Evolutionary conservation across 2,888 invertebrate genomes (phyloP).

Genomic region (Tillus elongatus): DNA sequence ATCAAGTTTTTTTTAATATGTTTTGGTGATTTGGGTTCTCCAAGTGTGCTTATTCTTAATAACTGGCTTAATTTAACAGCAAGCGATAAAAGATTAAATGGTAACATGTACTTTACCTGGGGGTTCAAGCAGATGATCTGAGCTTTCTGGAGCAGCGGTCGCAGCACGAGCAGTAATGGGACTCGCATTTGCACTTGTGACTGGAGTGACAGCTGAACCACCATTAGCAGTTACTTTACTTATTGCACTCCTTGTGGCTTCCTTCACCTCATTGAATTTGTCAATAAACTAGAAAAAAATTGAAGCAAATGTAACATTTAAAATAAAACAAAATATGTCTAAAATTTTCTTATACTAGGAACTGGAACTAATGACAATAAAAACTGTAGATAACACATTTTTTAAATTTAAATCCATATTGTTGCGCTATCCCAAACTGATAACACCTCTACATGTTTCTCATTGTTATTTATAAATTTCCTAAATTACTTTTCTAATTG

Average conservation of each 20-base stretch:
- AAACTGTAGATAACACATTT: background rate
- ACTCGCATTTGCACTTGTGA: constrained; percentile 80
- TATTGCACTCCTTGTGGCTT: constrained; percentile 72
- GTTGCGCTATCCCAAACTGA: too few species aligned
- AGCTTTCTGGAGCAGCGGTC: constrained; percentile 44
- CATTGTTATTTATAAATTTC: too few species aligned
- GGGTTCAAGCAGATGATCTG: constrained; percentile 42
- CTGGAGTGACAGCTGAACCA: constrained; percentile 63
- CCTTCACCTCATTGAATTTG: constrained; percentile 96
- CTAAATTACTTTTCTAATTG: too few species aligned
- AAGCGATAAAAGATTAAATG: too few species aligned
- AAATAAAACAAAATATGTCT: constrained; percentile 9
- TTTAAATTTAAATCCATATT: constrained; percentile 1
- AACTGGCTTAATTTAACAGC: too few species aligned
- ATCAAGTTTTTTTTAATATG: too few species aligned
- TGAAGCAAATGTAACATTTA: too few species aligned
- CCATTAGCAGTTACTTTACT: constrained; percentile 56
- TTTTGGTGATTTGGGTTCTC: too few species aligned
- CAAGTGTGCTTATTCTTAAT: too few species aligned
- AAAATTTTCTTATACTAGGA: background rate
- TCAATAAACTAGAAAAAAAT: constrained; percentile 77
- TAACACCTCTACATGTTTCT: too few species aligned
- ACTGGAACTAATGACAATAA: background rate
- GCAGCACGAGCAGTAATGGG: constrained; percentile 66
- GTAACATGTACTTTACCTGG: too few species aligned